Base-by-base conservation (phyloP, 2,888 invertebrate species). In the Lutraria lutraria region DNA sequence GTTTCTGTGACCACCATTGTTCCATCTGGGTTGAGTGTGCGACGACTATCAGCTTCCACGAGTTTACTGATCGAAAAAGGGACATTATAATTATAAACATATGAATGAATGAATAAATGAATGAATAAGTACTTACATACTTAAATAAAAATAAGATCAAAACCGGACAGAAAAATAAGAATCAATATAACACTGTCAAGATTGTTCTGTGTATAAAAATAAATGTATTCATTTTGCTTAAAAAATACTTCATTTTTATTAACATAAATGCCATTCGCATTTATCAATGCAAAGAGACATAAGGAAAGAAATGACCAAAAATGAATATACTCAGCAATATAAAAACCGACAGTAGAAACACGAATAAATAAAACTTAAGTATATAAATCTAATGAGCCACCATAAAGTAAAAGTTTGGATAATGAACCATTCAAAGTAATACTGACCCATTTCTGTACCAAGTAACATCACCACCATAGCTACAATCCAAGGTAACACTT, bases 1-100 rank as follows among this genome's bases (percentile, higher is more conserved):
- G 99, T 98, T 93, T 98, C 98, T 96, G 98, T 98, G 93, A 99
- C 98, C 25, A 99, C 98, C 90, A 99, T 97, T 15, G 99, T 98
- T 85, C 99, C 99, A 96, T 99, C 99, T 92, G 99, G 99, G 96
- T 92, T 90, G 29, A 94, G 90, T 16, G 90, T 87, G 68, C 91
- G 92, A 60, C 90, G 76, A 19, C 87, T 88, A 84, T 93, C 93
- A 0, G 93, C 60, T 53, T 88, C 85, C 25, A 95, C 89, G 34
- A 92, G 82, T 89, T 93, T 93, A 52, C 95, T 95, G 89, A 16
- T 16, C 0, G 0, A 79, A 79, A 79, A 13, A 68, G 25, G 13
- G 43, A 8, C 43, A 43, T 43, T 43, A 43, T 43, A 43, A 43
- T 4, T 43, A 43, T 8, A 43, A 79, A 34, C 52, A 31, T 31